Evolutionary conservation across 2,888 invertebrate genomes (phyloP).

Genomic region (Callinectes sapidus): DNA sequence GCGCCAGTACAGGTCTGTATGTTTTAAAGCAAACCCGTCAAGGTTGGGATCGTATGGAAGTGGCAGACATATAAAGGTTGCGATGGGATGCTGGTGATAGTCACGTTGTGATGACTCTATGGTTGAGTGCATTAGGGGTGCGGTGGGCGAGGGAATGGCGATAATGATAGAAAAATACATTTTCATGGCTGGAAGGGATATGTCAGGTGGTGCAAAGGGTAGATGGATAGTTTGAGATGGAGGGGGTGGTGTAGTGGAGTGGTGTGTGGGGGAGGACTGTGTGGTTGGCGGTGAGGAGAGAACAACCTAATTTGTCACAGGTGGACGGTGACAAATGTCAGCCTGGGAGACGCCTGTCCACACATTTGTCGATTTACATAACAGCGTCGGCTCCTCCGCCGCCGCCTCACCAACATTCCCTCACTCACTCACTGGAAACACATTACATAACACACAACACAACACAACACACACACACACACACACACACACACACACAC

Average conservation of each 20-base stretch:
- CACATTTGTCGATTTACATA: slow-evolving; percentile 60
- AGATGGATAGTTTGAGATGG: not conserved
- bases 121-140: not conserved
- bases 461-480: slow-evolving; percentile 23
- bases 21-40: not conserved
- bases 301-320: slow-evolving; percentile 69
- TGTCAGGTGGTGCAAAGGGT: not conserved
- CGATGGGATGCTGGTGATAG: not conserved
- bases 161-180: not conserved
- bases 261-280: slow-evolving; percentile 24
- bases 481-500: slow-evolving; percentile 40
- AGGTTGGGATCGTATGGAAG: not conserved
- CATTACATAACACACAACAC: slow-evolving; percentile 18
- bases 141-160: not conserved
- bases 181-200: not conserved
- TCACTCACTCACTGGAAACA: slow-evolving; percentile 50
- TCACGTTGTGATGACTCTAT: not conserved
- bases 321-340: slow-evolving; percentile 64
- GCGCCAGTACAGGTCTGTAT: too few relatives aligned
- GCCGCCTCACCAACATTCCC: not conserved
- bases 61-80: not conserved
- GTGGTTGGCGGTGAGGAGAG: slow-evolving; percentile 34
- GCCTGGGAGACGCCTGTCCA: slow-evolving; percentile 56
- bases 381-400: slow-evolving; percentile 43
- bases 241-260: not conserved